phyloP scores from a whole-genome alignment of 2,113 vertebrate species.

The Rhinichthys klamathensis region DNA sequence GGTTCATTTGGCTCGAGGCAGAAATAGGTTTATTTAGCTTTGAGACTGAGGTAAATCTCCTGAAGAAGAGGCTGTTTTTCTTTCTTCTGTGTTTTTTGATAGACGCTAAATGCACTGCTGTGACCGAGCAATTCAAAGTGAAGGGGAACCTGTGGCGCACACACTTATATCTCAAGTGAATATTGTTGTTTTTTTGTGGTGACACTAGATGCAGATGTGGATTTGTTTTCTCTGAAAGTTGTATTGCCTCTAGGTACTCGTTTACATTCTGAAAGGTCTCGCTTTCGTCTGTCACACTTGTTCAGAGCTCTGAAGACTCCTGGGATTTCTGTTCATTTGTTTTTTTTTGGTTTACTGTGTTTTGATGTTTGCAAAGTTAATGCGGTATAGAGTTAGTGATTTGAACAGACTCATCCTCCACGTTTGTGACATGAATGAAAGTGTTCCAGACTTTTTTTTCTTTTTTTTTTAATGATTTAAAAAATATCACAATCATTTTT shows the following conservation, averaged over 20 bases:
- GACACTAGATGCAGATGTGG: constrained; percentile 22
- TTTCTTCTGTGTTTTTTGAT: constrained; percentile 3
- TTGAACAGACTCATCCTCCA: neutral
- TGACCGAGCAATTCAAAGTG: neutral
- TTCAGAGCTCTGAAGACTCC: neutral
- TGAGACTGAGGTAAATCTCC: neutral
- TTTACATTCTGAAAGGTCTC: neutral
- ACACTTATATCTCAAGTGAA: neutral
- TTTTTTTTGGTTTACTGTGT: neutral
- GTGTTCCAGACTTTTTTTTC: no score
- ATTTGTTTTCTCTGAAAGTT: constrained; percentile 26
- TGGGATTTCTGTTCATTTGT: neutral
- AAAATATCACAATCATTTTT: neutral
- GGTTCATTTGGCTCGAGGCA: neutral
- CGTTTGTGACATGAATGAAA: neutral
- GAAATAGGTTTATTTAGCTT: neutral
- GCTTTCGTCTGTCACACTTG: neutral
- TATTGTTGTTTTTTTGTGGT: neutral
- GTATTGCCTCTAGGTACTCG: constrained; percentile 4
- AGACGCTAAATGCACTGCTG: neutral
- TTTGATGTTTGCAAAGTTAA: neutral
- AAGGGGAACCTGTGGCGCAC: neutral
- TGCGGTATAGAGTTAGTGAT: neutral
- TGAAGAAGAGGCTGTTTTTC: neutral
- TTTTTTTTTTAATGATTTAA: neutral